Evolutionary conservation across 2,888 invertebrate genomes (phyloP), one percentile per base, ranked within the genome.

Genomic region (Cephus pulcher): DNA sequence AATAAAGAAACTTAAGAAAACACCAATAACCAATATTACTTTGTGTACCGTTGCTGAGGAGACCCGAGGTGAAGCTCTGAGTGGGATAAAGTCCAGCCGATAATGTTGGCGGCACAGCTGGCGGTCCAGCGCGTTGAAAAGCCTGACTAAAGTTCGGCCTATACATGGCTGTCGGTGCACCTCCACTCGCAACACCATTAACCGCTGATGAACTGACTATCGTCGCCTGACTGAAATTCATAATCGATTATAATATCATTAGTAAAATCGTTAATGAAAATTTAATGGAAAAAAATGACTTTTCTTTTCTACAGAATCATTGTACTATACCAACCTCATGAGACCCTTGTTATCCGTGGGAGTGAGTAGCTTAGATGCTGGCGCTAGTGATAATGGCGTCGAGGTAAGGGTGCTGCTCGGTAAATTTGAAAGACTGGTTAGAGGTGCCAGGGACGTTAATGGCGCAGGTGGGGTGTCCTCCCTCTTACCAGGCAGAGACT

Each of bases 101-200:
- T 75, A 91, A 84, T 76, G 91, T 91, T 77, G 91, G 91, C 56
- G 91, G 91, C 82, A 91, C 91, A 81, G 90, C 89, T 82, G 91
- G 91, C 33, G 92, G 91, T 33, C 93, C 93, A 69, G 93, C 92
- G 75, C 95, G 94, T 79, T 95, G 95, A 88, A 95, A 95, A 35
- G 95, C 95, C 88, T 94, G 95, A 74, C 95, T 94, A 91, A 95
- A 95, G 85, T 95, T 94, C 74, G 95, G 95, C 92, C 95, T 93
- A 92, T 95, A 95, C 92, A 95, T 93, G 76, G 95, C 95, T 80
- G 94, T 93, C 23, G 94, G 93, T 71, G 94, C 94, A 76, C 93
- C 93, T 76, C 92, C 92, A 71, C 84, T 84, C 73, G 86, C 90
- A 69, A 90, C 90, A 73, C 91, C 92, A 84, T 92, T 92, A 75